phyloP scores from a whole-genome alignment of 2,888 invertebrate species.

The Perdita meconis region DNA sequence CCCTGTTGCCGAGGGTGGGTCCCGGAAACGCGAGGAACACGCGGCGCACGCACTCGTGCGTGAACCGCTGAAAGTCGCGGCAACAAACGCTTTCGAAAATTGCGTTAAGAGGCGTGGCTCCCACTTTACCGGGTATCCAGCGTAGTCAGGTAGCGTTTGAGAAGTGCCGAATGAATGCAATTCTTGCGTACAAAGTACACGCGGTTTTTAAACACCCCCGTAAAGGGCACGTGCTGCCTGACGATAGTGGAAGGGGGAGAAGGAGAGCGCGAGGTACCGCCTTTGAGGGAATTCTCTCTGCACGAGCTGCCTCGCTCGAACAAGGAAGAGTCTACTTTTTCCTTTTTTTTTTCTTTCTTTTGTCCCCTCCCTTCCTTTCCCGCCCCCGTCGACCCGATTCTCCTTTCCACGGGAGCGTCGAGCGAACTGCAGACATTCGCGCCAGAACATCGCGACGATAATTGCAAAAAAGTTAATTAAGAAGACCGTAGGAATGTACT shows the following conservation, averaged over 20 bases:
- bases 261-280: constrained; percentile 9
- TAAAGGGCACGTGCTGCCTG: constrained; percentile 47
- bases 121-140: constrained; percentile 52
- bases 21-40: constrained; percentile 1
- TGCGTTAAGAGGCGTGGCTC: constrained; percentile 48
- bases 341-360: constrained; percentile 4
- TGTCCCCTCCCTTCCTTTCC: constrained; percentile 24
- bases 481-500: constrained; percentile 68
- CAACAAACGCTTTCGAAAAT: constrained; percentile 59
- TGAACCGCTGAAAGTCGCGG: constrained; percentile 48
- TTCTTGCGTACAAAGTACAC: constrained; percentile 60
- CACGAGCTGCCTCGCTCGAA: constrained; percentile 40
- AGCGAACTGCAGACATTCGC: constrained; percentile 57
- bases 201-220: constrained; percentile 57
- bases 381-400: no score
- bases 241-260: neutral
- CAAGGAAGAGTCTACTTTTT: constrained; percentile 53
- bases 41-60: constrained; percentile 41
- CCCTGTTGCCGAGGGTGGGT: constrained; percentile 2
- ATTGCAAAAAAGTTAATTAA: constrained; percentile 77
- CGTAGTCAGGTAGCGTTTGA: constrained; percentile 57
- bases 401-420: constrained; percentile 38
- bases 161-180: constrained; percentile 56
- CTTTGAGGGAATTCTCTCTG: constrained; percentile 56
- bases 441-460: constrained; percentile 66